These are phyloP conservation scores for Alentia gelatinosa DNA, from an alignment of 2,888 invertebrate species.

Conservation along the genomic window DNA sequence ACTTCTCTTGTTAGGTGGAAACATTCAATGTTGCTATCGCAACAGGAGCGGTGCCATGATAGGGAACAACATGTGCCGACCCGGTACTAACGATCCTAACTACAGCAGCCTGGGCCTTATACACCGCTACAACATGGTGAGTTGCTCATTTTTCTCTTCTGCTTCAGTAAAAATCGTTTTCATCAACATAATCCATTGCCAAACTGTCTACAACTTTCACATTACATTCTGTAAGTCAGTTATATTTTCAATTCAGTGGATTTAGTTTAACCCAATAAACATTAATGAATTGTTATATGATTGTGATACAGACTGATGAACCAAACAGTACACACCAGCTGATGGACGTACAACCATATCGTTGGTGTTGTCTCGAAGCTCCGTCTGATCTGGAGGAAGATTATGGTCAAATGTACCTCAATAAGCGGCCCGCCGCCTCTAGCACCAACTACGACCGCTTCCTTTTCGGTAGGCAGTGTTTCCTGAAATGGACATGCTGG, in stretches of 20 bases:
- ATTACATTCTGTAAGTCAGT: neutral
- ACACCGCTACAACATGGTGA: neutral
- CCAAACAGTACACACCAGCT: neutral
- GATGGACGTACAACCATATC: neutral
- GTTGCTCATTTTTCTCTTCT: neutral
- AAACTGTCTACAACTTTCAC: neutral
- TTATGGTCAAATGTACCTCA: neutral
- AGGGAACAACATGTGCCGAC: neutral
- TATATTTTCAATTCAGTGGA: neutral
- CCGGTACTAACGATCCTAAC: neutral
- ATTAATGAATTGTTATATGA: neutral
- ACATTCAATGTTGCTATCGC: constrained; percentile 30
- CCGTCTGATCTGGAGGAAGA: neutral
- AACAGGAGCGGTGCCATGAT: neutral
- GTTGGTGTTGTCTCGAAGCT: neutral
- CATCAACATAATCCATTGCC: neutral
- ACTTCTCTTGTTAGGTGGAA: neutral
- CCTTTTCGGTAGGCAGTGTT: neutral
- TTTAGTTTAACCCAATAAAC: neutral
- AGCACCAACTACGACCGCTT: neutral
- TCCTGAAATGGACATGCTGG: too few relatives aligned
- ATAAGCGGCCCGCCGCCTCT: neutral
- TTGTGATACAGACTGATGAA: constrained; percentile 2
- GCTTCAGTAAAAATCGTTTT: neutral
- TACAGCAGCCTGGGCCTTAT: neutral